phyloP scores from a whole-genome alignment of 2,888 invertebrate genomes.

The Drosophila putrida region DNA sequence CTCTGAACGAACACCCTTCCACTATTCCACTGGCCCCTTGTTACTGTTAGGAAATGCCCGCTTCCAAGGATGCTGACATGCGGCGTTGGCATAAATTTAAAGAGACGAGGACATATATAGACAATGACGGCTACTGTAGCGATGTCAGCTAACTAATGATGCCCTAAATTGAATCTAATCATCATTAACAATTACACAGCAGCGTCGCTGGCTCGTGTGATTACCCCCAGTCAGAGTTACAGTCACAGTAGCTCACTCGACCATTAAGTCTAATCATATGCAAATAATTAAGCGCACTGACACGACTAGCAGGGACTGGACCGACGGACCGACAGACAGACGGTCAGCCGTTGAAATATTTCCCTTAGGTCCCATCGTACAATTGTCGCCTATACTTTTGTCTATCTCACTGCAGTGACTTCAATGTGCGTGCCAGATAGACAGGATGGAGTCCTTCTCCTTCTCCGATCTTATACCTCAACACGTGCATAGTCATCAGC shows the following conservation, averaged over 20 bases:
- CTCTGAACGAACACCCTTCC: not conserved
- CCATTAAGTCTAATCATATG: constrained; percentile 83
- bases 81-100: constrained; percentile 80
- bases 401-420: constrained; percentile 15
- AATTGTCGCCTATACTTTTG: constrained; percentile 75
- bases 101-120: constrained; percentile 42
- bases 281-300: constrained; percentile 83
- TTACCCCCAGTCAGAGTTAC: constrained; percentile 55
- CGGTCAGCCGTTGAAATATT: constrained; percentile 79
- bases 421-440: constrained; percentile 59
- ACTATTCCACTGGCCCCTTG: constrained; percentile 9
- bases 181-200: constrained; percentile 85
- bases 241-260: constrained; percentile 60
- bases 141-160: constrained; percentile 84
- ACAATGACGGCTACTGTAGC: constrained; percentile 54
- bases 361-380: constrained; percentile 82
- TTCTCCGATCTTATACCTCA: constrained; percentile 1
- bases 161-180: constrained; percentile 86
- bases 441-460: constrained; percentile 21
- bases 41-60: not conserved
- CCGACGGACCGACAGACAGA: constrained; percentile 13
- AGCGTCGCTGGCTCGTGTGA: constrained; percentile 64
- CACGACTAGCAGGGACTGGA: constrained; percentile 45
- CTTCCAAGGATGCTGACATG: constrained; percentile 55
- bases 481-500: constrained; percentile 45